Evolutionary conservation across 1,140 invertebrate genomes (phyloP).

Genomic region (Myzus persicae): DNA sequence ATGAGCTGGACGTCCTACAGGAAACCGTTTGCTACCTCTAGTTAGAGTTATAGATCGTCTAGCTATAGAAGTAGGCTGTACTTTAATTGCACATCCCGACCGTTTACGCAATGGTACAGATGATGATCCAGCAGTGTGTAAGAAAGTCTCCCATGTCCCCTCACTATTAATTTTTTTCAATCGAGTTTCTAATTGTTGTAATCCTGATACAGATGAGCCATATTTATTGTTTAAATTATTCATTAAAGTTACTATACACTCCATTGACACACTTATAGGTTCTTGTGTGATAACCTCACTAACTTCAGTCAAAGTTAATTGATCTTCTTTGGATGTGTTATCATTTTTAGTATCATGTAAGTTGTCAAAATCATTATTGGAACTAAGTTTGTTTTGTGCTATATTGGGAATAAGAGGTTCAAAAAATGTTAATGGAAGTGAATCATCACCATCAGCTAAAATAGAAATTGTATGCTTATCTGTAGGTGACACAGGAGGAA

Average conservation of each 20-base stretch:
- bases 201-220: background rate
- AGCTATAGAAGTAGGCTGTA: background rate
- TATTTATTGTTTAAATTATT: background rate
- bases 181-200: background rate
- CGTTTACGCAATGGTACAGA: background rate
- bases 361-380: too few species aligned
- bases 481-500: background rate
- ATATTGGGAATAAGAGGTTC: background rate
- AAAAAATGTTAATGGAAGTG: background rate
- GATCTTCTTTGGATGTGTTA: too few species aligned
- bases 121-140: background rate
- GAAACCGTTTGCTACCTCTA: background rate
- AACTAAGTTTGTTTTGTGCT: too few species aligned
- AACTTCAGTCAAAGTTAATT: too few species aligned
- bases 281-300: too few species aligned
- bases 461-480: background rate
- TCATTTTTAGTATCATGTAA: too few species aligned
- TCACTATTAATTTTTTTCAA: background rate
- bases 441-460: background rate
- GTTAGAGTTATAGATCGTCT: background rate
- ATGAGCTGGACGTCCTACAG: background rate
- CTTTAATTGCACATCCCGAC: background rate
- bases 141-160: background rate
- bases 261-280: too few species aligned
- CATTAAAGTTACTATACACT: too few species aligned